Percentiles rank a stretch among this genome's conserved stretches.
phyloP scores from a whole-genome alignment of 2,113 vertebrate genomes.

The Phyllostomus discolor region DNA sequence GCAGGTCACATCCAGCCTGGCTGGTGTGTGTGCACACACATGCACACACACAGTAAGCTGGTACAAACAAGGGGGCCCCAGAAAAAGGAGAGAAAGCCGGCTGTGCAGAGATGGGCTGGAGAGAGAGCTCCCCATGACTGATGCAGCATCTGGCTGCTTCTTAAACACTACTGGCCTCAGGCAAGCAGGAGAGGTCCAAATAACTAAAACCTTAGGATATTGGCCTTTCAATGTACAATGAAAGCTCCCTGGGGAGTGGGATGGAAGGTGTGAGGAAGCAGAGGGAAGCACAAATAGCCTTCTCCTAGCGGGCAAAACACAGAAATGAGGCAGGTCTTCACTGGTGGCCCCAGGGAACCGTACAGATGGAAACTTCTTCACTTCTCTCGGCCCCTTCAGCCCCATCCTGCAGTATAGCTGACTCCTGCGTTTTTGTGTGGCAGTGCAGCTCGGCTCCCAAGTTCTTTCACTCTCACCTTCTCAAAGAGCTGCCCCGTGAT shows the following conservation, averaged over 20 bases:
- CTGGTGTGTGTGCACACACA: too few relatives aligned
- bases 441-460: not conserved
- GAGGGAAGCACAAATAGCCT: not conserved
- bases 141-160: not conserved
- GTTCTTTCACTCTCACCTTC: not conserved
- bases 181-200: not conserved
- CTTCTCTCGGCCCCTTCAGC: not conserved
- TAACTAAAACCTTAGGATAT: not conserved
- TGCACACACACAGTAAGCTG: not conserved
- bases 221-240: not conserved
- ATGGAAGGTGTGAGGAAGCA: not conserved
- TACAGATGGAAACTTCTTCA: not conserved
- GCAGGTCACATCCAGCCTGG: not conserved
- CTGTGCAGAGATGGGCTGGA: too few relatives aligned
- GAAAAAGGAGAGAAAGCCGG: not conserved
- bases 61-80: not conserved
- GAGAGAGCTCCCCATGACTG: not conserved
- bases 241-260: not conserved
- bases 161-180: not conserved
- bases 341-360: not conserved
- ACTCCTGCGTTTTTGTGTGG: not conserved
- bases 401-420: not conserved
- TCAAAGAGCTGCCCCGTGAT: not conserved
- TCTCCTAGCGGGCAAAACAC: not conserved
- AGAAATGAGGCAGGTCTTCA: not conserved